Conservation (phyloP, 2,888 invertebrate genomes). For the Aleiodes alternator region DNA sequence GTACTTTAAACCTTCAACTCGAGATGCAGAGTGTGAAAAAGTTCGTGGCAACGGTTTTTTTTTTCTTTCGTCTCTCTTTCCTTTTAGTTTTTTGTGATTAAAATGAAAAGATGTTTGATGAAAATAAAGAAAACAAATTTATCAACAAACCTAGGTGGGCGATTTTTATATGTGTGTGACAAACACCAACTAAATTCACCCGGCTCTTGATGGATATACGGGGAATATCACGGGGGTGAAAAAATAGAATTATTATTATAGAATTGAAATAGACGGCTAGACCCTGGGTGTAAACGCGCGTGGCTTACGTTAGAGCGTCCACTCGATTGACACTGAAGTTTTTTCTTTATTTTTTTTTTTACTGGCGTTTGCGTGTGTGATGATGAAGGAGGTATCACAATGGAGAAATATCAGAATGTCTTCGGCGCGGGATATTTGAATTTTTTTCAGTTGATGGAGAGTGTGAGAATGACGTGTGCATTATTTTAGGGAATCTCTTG, state of each 20-base stretch:
- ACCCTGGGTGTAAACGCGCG: constrained; percentile 16
- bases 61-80: background rate
- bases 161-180: background rate
- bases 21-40: constrained; percentile 2
- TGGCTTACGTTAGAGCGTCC: constrained; percentile 11
- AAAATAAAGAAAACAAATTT: constrained; percentile 18
- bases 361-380: no score
- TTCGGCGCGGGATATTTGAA: no score
- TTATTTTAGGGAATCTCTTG: no score
- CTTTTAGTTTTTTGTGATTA: background rate
- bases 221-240: constrained; percentile 10
- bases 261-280: background rate
- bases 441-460: no score
- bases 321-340: constrained; percentile 13
- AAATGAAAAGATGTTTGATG: background rate
- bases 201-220: constrained; percentile 18
- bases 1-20: background rate
- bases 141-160: constrained; percentile 14
- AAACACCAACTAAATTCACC: background rate
- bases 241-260: constrained; percentile 21
- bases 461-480: no score
- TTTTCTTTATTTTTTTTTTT: background rate
- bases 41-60: constrained; percentile 6
- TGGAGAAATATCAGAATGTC: no score
- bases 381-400: no score